phyloP scores from a whole-genome alignment of 2,797 vertebrate genomes.

The Cygnus olor region DNA sequence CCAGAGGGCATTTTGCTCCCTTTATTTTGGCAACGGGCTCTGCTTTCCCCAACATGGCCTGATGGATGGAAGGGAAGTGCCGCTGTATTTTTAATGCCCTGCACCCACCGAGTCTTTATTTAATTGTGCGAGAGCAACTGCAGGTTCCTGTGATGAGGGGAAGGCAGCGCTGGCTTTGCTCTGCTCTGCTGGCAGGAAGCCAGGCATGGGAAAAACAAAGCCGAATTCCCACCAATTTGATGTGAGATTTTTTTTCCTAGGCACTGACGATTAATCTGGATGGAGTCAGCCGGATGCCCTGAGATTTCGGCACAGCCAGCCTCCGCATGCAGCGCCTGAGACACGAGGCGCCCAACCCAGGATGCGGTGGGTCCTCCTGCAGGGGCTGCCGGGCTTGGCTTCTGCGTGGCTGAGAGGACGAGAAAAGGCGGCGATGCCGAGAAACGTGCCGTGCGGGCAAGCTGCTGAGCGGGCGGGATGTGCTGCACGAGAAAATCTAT shows the following conservation, averaged over 20 bases:
- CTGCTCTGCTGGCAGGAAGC: not conserved
- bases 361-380: not conserved
- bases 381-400: not conserved
- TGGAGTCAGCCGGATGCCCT: slow-evolving; percentile 1
- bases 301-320: not conserved
- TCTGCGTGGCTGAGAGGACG: not conserved
- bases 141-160: slow-evolving; percentile 54
- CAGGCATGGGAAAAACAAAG: not conserved
- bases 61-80: not conserved
- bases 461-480: not conserved
- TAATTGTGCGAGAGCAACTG: not conserved
- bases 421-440: not conserved
- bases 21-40: not conserved
- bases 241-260: not conserved
- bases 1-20: slow-evolving; percentile 13
- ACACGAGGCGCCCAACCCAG: not conserved
- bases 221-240: not conserved
- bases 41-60: slow-evolving; percentile 4
- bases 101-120: not conserved
- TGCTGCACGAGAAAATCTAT: not conserved
- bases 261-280: not conserved
- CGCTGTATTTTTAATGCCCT: not conserved
- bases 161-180: not conserved
- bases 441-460: not conserved
- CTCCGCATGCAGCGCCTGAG: fast-evolving